Evolutionary conservation across 2,888 invertebrate species (phyloP).

Genomic region (Dromius quadrimaculatus): DNA sequence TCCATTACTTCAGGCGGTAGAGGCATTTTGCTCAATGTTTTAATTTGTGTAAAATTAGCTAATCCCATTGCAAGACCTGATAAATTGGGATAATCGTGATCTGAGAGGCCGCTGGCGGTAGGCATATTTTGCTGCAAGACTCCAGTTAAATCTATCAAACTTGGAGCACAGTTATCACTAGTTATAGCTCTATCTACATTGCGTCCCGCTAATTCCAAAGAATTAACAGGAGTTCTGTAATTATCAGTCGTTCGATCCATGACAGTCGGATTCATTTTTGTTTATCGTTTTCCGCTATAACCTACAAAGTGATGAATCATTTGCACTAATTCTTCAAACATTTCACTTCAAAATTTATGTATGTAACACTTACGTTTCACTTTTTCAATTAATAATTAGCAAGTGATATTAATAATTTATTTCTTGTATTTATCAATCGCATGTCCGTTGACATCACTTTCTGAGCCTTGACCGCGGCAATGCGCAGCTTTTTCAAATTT

Average conservation of each 20-base stretch:
- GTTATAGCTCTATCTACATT: conserved; percentile 82
- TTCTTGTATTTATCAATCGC: conserved; percentile 19
- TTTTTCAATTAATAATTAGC: conserved; percentile 8
- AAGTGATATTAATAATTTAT: neutral
- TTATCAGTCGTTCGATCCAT: conserved; percentile 62
- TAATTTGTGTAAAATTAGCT: conserved; percentile 81
- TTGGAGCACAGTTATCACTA: conserved; percentile 79
- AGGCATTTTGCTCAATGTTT: conserved; percentile 85
- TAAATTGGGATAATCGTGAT: conserved; percentile 90
- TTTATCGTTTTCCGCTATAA: conserved; percentile 43
- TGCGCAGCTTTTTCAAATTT: conserved; percentile 2
- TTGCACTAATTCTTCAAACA: neutral
- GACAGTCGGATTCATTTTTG: conserved; percentile 49
- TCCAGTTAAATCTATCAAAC: conserved; percentile 77
- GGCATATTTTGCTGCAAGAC: conserved; percentile 76
- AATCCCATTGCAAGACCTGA: conserved; percentile 76
- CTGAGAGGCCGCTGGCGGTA: conserved; percentile 90
- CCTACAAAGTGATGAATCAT: conserved; percentile 34
- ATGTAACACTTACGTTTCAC: conserved; percentile 9
- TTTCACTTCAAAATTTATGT: neutral
- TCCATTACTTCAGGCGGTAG: conserved; percentile 94
- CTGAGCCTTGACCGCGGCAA: conserved; percentile 12
- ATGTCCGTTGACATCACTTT: conserved; percentile 41
- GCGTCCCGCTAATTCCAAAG: conserved; percentile 82
- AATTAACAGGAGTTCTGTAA: conserved; percentile 69